Conservation (phyloP, 2,797 vertebrate genomes). For the Leuciscus waleckii region DNA sequence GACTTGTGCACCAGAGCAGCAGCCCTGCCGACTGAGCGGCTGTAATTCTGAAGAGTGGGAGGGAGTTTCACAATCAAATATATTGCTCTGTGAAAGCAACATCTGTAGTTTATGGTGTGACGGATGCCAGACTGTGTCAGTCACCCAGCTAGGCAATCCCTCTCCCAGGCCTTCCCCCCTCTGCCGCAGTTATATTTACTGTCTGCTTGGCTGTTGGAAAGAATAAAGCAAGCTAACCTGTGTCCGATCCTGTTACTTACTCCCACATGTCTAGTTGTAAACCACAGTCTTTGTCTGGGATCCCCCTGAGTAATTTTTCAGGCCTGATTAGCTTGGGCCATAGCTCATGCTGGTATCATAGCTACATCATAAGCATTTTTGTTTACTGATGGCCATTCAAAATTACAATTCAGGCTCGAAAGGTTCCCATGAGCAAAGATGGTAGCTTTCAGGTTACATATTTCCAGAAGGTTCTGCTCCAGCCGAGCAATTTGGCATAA, state of each 20-base stretch:
- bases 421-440: neutral
- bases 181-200: constrained; percentile 46
- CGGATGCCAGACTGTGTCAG: constrained; percentile 54
- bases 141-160: constrained; percentile 57
- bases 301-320: neutral
- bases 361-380: neutral
- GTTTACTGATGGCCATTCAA: neutral
- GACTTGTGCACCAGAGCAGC: constrained; percentile 27
- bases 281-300: constrained; percentile 42
- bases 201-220: constrained; percentile 35
- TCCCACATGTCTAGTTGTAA: constrained; percentile 33
- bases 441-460: neutral
- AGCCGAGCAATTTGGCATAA: neutral
- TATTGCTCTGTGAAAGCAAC: constrained; percentile 53
- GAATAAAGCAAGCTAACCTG: constrained; percentile 56
- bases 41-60: constrained; percentile 51
- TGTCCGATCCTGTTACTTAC: constrained; percentile 49
- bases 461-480: neutral
- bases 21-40: constrained; percentile 1
- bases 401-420: neutral
- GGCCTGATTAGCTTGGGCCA: neutral
- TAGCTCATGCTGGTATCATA: no score
- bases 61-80: constrained; percentile 53
- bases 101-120: constrained; percentile 52
- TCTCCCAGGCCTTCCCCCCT: constrained; percentile 42